Evolutionary conservation across 2,888 invertebrate species (phyloP), one percentile per base, ranked within the genome.

Genomic region (Drosophila robusta): DNA sequence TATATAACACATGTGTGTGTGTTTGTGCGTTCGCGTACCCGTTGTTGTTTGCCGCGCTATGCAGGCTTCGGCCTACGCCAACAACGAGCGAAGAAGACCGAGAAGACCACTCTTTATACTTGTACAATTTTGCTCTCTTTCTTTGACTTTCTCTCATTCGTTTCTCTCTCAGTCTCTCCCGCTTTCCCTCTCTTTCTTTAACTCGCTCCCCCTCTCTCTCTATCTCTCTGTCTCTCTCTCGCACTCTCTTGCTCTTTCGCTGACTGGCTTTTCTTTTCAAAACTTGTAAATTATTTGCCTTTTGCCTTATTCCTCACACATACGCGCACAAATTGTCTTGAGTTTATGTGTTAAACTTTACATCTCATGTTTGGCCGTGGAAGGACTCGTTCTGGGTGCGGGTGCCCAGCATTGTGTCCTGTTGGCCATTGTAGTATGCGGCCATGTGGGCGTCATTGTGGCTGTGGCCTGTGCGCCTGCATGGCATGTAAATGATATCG

Each of bases 221-320:
- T 24, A 50, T 39, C 9, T 7, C 38, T 39, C 7, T 44, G 58
- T 22, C 50, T 39, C 42, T 38, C 47, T 47, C 50, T 1, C 50
- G 7, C 26, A 16, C 54, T 51, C 22, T 32, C 9, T 34, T 14
- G 55, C 36, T 16, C 54, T 47, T 38, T 52, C 32, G 65, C 46
- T 62, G 67, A 75, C 78, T 81, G 79, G 75, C 66, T 76, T 82
- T 76, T 70, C 81, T 77, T 75, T 77, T 84, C 84, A 89, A 78
- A 87, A 85, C 89, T 88, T 89, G 89, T 88, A 89, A 89, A 86
- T 86, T 86, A 89, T 89, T 89, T 86, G 89, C 83, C 79, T 88
- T 87, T 89, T 82, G 89, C 86, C 82, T 81, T 89, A 89, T 85
- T 89, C 78, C 76, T 87, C 75, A 81, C 84, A 84, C 89, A 84